phyloP scores from a whole-genome alignment of 2,888 invertebrate genomes.

The Allolobophora icterica region DNA sequence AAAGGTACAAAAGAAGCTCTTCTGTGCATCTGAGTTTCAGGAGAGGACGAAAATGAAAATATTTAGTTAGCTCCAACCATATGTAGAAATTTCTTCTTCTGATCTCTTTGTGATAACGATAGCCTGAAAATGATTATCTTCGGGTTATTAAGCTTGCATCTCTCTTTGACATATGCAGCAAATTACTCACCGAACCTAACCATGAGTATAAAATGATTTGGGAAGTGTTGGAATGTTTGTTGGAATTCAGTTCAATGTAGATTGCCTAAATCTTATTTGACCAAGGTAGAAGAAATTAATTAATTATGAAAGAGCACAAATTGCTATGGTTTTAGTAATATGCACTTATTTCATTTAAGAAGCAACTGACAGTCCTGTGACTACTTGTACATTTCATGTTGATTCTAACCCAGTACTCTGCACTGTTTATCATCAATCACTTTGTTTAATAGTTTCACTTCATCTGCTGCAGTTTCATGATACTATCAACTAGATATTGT shows the following conservation, averaged over 20 bases:
- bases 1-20: not conserved
- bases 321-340: not conserved
- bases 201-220: not conserved
- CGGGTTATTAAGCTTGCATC: not conserved
- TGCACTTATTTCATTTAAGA: not conserved
- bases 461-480: not conserved
- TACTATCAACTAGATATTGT: not conserved
- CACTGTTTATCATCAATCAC: not conserved
- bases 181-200: not conserved
- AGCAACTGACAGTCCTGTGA: not conserved
- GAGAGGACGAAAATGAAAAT: too few relatives aligned
- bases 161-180: not conserved
- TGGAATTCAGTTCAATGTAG: not conserved
- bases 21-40: not conserved
- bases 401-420: not conserved
- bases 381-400: not conserved
- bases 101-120: too few relatives aligned
- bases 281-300: not conserved
- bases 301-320: not conserved
- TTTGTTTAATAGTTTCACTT: not conserved
- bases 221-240: not conserved
- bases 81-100: too few relatives aligned
- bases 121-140: not conserved
- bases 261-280: not conserved
- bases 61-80: too few relatives aligned